These are phyloP conservation scores for Hybognathus amarus DNA, from an alignment of 2,797 vertebrate species.

Conservation along the genomic window DNA sequence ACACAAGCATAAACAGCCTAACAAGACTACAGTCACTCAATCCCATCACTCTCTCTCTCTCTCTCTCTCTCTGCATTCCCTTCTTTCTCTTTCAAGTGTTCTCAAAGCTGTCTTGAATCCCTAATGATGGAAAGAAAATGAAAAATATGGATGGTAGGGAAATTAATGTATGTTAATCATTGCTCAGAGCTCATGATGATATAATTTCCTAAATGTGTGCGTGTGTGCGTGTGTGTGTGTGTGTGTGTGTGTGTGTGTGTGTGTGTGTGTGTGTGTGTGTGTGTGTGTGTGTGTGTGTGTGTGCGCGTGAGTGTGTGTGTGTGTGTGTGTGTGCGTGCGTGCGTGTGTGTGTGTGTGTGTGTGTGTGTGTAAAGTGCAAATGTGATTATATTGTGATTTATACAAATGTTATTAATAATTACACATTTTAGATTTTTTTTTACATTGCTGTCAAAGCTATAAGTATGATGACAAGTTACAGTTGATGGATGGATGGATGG, in stretches of 20 bases:
- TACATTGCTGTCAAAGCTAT: background rate
- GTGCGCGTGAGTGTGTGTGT: no score
- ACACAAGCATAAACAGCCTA: background rate
- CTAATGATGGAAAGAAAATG: slow-evolving; percentile 27
- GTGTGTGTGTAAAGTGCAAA: no score
- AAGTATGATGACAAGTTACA: background rate
- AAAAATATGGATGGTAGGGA: background rate
- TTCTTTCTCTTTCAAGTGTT: slow-evolving; percentile 5
- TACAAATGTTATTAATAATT: no score
- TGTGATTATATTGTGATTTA: no score
- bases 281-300: no score
- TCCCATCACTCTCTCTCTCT: background rate
- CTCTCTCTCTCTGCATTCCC: background rate
- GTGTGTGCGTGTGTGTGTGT: no score
- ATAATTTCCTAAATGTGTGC: background rate
- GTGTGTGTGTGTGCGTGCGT: no score
- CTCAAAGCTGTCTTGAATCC: slow-evolving; percentile 28
- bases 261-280: no score
- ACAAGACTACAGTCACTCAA: slow-evolving; percentile 17
- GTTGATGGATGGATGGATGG: no score
- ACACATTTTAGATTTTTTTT: background rate
- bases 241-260: no score
- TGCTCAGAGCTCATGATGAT: background rate
- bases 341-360: no score
- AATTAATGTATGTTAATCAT: slow-evolving; percentile 27